Evolutionary conservation across 2,888 invertebrate species (phyloP), one percentile per base, ranked within the genome.

Genomic region (Cosmorhoe ocellata): DNA sequence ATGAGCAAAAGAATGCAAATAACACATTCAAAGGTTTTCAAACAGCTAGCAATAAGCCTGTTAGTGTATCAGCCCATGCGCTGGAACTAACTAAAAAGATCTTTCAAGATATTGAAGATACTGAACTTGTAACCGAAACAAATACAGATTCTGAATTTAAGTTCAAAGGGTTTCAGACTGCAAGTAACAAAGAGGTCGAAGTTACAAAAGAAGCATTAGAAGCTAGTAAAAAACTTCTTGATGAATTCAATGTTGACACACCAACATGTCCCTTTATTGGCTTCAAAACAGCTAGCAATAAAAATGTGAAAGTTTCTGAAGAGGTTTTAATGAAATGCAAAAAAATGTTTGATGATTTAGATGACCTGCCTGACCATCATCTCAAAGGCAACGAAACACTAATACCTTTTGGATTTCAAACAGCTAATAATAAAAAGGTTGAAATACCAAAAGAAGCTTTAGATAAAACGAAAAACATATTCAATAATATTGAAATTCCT

Each of bases 271-370:
- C 1, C 13, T 56, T 50, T 30, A 11, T 27, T 22, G 84, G 79
- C 11, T 87, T 88, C 59, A 68, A 72, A 64, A 81, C 84, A 1
- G 90, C 86, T 6, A 80, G 71, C 56, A 84, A 89, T 31, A 84
- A 82, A 63, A 56, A 62, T 1, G 74, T 90, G 10, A 53, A 56
- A 3, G 68, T 86, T 44, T 81, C 83, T 1, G 64, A 76, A 31
- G 51, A 67, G 51, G 74, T 79, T 3, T 27, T 76, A 8, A 52
- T 50, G 6, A 78, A 66, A 60, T 72, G 71, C 11, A 76, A 69
- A 58, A 69, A 64, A 10, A 43, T 86, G 27, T 54, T 57, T 24
- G 44, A 56, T 34, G 53, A 57, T 40, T 41, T 52, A 11, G 44
- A 51, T 31, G 34, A 50, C 1, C n/a, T 41, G 10, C 27, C 42